Conservation (phyloP, 2,113 vertebrate species). For the Paramisgurnus dabryanus region DNA sequence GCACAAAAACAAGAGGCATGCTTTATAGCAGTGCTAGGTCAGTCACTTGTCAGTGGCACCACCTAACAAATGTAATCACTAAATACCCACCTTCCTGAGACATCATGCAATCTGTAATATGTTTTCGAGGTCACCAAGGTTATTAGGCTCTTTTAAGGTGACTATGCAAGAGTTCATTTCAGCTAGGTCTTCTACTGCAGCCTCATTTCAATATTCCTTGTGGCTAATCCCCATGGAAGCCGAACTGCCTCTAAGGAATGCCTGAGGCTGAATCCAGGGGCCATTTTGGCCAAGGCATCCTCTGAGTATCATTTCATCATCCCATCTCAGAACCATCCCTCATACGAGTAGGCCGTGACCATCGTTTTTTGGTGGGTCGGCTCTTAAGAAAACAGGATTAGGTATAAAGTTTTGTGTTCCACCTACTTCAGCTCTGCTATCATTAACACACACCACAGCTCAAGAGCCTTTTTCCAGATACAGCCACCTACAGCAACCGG, state of each 20-base stretch:
- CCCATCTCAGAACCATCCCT: conserved; percentile 28
- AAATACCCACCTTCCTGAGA: conserved; percentile 2
- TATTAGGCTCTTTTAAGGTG: conserved; percentile 30
- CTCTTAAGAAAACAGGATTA: conserved; percentile 53
- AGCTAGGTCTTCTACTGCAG: conserved; percentile 51
- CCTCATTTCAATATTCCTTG: conserved; percentile 54
- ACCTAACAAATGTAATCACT: conserved; percentile 16
- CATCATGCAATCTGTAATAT: conserved; percentile 23
- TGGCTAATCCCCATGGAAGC: conserved; percentile 68
- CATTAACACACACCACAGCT: conserved; percentile 36
- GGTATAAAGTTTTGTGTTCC: conserved; percentile 43
- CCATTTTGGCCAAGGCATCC: conserved; percentile 69
- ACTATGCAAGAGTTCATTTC: conserved; percentile 38
- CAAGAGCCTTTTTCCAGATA: conserved; percentile 18
- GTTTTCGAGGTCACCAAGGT: conserved; percentile 36
- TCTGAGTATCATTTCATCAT: conserved; percentile 64
- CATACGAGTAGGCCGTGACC: conserved; percentile 38
- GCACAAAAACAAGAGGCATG: conserved; percentile 32
- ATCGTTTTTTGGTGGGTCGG: conserved; percentile 11
- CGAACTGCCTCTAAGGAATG: conserved; percentile 73
- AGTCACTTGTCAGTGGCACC: background rate
- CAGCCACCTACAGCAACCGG: conserved; percentile 15
- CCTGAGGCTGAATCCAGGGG: conserved; percentile 69
- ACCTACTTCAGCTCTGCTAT: conserved; percentile 35
- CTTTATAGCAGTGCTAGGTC: background rate